These are phyloP conservation scores for Drosophila repletoides DNA, from an alignment of 1,140 invertebrate species.

Conservation along the genomic window DNA sequence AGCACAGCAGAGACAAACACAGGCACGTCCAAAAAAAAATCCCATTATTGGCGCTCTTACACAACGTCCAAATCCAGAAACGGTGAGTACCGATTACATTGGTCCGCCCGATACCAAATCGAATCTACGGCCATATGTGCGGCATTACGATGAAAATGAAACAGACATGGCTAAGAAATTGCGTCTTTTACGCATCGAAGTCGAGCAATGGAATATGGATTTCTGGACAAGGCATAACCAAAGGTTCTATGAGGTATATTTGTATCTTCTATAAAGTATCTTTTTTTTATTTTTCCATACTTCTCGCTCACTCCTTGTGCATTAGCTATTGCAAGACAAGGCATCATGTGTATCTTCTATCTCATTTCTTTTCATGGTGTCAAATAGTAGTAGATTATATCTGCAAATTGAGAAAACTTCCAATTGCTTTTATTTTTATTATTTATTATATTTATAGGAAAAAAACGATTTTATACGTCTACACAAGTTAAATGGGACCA, in stretches of 20 bases:
- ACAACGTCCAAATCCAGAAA: constrained; percentile 71
- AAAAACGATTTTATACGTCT: constrained; percentile 85
- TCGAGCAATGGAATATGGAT: constrained; percentile 91
- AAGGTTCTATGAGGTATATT: constrained; percentile 85
- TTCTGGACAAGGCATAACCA: constrained; percentile 92
- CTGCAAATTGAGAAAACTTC: no score
- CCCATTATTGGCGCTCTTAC: constrained; percentile 38
- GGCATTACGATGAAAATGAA: constrained; percentile 86
- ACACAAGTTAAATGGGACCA: constrained; percentile 82
- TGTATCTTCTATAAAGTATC: neutral
- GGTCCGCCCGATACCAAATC: constrained; percentile 91
- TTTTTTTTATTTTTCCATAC: neutral
- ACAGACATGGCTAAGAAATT: constrained; percentile 86
- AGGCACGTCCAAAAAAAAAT: constrained; percentile 19
- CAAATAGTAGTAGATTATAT: neutral
- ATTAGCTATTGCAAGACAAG: neutral
- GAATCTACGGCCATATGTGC: constrained; percentile 88
- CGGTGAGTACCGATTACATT: constrained; percentile 83
- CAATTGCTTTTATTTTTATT: constrained; percentile 2
- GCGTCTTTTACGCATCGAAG: constrained; percentile 85
- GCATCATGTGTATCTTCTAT: no score
- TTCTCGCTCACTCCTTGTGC: neutral
- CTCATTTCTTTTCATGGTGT: constrained; percentile 4
- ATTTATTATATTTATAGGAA: constrained; percentile 84
- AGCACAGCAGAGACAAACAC: constrained; percentile 13